These are phyloP conservation scores for Caenorhabditis sulstoni DNA, from an alignment of 2,888 invertebrate genomes.

Conservation along the genomic window DNA sequence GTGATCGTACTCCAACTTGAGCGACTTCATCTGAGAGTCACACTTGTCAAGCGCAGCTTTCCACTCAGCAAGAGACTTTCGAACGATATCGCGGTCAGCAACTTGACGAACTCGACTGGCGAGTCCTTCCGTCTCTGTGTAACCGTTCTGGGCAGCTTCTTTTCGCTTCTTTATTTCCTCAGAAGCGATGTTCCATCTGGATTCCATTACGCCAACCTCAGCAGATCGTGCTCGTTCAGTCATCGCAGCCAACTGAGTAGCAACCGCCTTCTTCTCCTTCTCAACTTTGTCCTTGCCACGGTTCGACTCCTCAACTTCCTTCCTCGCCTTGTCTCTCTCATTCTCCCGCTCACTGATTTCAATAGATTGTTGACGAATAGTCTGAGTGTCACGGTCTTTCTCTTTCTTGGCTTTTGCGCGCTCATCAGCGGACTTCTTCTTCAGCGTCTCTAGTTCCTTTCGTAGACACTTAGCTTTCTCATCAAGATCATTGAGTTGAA, in stretches of 20 bases:
- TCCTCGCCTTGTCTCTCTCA: constrained; percentile 43
- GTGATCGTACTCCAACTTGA: constrained; percentile 58
- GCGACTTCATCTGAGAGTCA: constrained; percentile 39
- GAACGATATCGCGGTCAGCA: constrained; percentile 57
- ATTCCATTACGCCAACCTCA: constrained; percentile 52
- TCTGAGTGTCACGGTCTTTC: constrained; percentile 53
- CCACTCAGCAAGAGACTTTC: constrained; percentile 63
- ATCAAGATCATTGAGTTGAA: constrained; percentile 64
- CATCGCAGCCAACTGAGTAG: constrained; percentile 27
- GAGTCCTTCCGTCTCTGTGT: constrained; percentile 58
- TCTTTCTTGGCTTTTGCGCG: constrained; percentile 65
- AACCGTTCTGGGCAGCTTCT: constrained; percentile 45
- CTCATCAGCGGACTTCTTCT: constrained; percentile 70
- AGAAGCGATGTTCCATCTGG: constrained; percentile 39
- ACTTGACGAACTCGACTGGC: constrained; percentile 57
- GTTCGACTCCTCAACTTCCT: constrained; percentile 44
- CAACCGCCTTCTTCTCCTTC: constrained; percentile 55
- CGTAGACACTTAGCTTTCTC: constrained; percentile 62
- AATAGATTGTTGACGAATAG: constrained; percentile 47
- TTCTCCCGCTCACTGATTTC: constrained; percentile 45
- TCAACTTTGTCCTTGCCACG: constrained; percentile 47
- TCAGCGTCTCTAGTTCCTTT: constrained; percentile 66
- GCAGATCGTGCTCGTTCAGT: constrained; percentile 60
- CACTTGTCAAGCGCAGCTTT: constrained; percentile 57
- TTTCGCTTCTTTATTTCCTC: constrained; percentile 55